These are phyloP conservation scores for Diachasma alloeum DNA, from an alignment of 1,140 invertebrate species.

Conservation along the genomic window DNA sequence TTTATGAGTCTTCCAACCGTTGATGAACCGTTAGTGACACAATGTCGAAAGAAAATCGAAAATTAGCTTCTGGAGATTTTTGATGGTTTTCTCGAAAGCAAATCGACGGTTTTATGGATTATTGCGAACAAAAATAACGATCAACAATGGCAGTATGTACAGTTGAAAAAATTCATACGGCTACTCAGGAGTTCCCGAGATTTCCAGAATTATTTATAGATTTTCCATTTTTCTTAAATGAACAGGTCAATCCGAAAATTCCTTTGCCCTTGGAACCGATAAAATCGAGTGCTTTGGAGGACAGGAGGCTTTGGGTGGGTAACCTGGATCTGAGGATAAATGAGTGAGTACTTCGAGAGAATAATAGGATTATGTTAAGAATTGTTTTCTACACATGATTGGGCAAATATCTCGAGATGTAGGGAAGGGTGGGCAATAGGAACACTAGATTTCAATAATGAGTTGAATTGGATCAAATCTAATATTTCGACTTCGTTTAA, in stretches of 20 bases:
- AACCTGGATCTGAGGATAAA: constrained; percentile 87
- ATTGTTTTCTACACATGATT: too few species aligned
- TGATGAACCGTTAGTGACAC: not conserved
- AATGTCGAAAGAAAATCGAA: not conserved
- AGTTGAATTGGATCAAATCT: too few species aligned
- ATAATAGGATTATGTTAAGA: not conserved
- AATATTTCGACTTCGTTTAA: too few species aligned
- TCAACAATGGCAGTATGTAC: not conserved
- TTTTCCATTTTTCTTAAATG: constrained; percentile 20
- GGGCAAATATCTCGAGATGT: too few species aligned
- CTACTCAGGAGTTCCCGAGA: not conserved
- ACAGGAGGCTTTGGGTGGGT: constrained; percentile 87
- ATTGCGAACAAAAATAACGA: not conserved
- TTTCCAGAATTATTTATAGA: not conserved
- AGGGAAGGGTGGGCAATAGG: too few species aligned
- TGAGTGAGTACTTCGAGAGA: constrained; percentile 80
- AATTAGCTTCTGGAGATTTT: too few species aligned
- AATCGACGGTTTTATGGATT: not conserved
- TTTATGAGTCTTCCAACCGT: not conserved
- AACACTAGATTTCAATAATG: too few species aligned
- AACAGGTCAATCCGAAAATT: constrained; percentile 49
- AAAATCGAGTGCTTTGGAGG: constrained; percentile 68
- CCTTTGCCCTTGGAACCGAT: constrained; percentile 71
- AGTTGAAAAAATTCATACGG: not conserved
- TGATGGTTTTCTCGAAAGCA: not conserved